A percentile compares a stretch with the other conserved stretches of the same genome.
phyloP scores from a whole-genome alignment of 1,140 invertebrate genomes.

The Hylyphantes graminicola region DNA sequence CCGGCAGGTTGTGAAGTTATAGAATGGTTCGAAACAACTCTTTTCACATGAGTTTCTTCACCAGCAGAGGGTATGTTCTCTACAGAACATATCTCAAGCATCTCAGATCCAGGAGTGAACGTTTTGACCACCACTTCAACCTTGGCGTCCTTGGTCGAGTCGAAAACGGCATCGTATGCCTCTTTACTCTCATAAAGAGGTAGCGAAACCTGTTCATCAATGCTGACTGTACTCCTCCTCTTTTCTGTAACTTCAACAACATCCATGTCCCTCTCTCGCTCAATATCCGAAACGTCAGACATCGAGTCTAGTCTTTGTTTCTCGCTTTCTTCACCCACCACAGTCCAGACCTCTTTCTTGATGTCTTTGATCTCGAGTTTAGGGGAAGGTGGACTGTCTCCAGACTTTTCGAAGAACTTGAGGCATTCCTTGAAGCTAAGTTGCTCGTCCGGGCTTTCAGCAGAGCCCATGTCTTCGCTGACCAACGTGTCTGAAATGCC shows the following conservation, averaged over 20 bases:
- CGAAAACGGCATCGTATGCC: slow-evolving; percentile 34
- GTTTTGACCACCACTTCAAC: slow-evolving; percentile 49
- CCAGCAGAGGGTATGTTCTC: slow-evolving; percentile 23
- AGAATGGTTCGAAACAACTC: neutral
- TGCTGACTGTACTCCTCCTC: slow-evolving; percentile 16
- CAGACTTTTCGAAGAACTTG: slow-evolving; percentile 49
- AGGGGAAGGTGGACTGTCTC: neutral
- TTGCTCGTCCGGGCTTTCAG: slow-evolving; percentile 43
- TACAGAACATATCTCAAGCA: slow-evolving; percentile 52
- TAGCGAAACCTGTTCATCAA: slow-evolving; percentile 41
- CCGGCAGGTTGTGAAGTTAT: too few species aligned
- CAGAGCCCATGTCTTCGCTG: neutral
- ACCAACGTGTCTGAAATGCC: neutral
- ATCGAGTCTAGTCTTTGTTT: neutral
- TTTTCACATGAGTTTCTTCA: neutral
- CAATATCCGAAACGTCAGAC: slow-evolving; percentile 11
- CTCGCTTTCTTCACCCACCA: neutral
- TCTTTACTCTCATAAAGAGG: slow-evolving; percentile 56
- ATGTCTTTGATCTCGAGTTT: slow-evolving; percentile 40
- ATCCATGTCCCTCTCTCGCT: slow-evolving; percentile 36
- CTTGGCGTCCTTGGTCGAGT: slow-evolving; percentile 41
- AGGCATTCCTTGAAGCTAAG: slow-evolving; percentile 49
- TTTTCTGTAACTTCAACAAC: slow-evolving; percentile 26
- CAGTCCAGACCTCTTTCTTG: slow-evolving; percentile 53
- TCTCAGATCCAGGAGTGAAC: slow-evolving; percentile 40